Percentiles rank a stretch among this genome's conserved stretches.
phyloP scores from a whole-genome alignment of 2,113 vertebrate genomes.

The Cricetomys ansorgei region DNA sequence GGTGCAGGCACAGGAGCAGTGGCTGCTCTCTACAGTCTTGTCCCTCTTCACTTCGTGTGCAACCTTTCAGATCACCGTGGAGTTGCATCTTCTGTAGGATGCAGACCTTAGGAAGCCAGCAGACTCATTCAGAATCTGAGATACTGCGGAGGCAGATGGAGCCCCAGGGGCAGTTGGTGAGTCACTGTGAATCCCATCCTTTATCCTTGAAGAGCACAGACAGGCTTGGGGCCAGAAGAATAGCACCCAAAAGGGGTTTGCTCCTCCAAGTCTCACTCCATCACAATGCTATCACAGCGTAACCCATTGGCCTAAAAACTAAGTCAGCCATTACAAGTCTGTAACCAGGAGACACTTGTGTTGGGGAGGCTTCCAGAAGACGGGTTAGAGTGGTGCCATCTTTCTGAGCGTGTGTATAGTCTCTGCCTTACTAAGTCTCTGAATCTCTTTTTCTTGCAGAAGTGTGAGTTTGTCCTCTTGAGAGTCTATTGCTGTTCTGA shows the following conservation, averaged over 20 bases:
- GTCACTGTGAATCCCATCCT: not conserved
- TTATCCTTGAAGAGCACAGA: not conserved
- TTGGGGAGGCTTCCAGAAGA: not conserved
- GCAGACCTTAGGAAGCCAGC: not conserved
- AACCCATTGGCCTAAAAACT: not conserved
- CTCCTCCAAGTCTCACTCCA: not conserved
- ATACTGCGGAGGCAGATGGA: conserved; percentile 43
- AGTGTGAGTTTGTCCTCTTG: conserved; percentile 71
- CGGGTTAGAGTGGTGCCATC: not conserved
- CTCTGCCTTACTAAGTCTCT: not conserved
- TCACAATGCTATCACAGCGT: no score
- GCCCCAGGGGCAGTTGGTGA: conserved; percentile 31
- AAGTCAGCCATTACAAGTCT: not conserved
- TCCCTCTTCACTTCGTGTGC: not conserved
- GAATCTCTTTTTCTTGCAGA: conserved; percentile 54
- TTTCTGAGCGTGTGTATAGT: not conserved
- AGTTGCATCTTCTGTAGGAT: conserved; percentile 72
- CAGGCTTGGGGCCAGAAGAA: not conserved
- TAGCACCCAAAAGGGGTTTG: no score
- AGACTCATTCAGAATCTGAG: not conserved
- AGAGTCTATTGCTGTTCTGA: conserved; percentile 63
- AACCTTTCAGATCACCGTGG: conserved; percentile 8
- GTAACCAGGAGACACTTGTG: not conserved
- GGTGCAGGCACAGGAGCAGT: rapidly evolving
- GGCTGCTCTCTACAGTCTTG: not conserved